Base-by-base conservation (phyloP, 2,797 vertebrate genomes). In the Anguilla obscura region DNA sequence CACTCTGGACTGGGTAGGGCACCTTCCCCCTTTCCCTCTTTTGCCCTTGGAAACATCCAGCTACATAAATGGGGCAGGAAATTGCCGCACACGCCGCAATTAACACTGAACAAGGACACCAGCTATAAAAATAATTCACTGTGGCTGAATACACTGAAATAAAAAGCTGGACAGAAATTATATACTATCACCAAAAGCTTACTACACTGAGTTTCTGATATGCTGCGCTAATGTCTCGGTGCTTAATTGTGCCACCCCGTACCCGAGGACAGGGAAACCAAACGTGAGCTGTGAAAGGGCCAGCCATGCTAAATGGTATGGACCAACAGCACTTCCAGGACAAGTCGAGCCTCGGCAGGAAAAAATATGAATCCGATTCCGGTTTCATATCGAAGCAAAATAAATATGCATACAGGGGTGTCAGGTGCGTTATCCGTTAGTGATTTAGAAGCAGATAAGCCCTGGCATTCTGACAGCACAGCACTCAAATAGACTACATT, bases 401-500 rank as follows among this genome's bases (percentile, higher is more conserved):
- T 82, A 48, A 50, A 82, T 82, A 48, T 12, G 45, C 33, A n/a
- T 82, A 50, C 24, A 12, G 21, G 45, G 79, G 24, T 82, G 79
- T 82, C 18, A 14, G n/a, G 79, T 48, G 79, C 5, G 18, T 1
- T 27, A 82, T 82, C 50, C 27, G 40, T n/a, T 33, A 50, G 9
- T 50, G 79, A 82, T 24, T 36, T 82, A 50, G 36, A 80, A 45
- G 79, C 50, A 50, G 40, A 82, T 18, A 48, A 1, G 3, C 45
- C 79, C 45, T 82, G 24, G 7, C 45, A 48, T 48, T 45, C 40
- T 8, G 79, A n/a, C 40, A 82, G 79, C 36, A 48, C 21, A 48
- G 79, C 24, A n/a, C n/a, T 82, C 79, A 82, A 82, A 82, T n/a
- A 45, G 8, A 82, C n/a, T 82, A 50, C 45, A 7, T 50, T 82